phyloP scores from a whole-genome alignment of 2,113 vertebrate species.

The Lucifuga dentata region DNA sequence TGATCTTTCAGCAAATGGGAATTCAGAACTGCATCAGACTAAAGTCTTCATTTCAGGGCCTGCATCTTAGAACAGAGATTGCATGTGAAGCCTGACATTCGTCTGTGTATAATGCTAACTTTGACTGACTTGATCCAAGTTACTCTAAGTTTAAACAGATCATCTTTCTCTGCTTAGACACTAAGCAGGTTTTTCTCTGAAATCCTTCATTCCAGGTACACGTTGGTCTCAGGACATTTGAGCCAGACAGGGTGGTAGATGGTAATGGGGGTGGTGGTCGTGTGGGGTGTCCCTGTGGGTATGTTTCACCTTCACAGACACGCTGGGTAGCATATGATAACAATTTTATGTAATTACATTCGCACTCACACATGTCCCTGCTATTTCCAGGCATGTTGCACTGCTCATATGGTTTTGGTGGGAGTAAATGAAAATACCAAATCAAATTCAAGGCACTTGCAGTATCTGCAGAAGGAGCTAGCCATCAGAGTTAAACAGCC shows the following conservation, averaged over 20 bases:
- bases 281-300: slow-evolving; percentile 12
- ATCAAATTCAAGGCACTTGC: neutral
- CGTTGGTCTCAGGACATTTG: slow-evolving; percentile 29
- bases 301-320: slow-evolving; percentile 50
- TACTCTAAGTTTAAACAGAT: slow-evolving; percentile 17
- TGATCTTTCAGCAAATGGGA: slow-evolving; percentile 4
- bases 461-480: too few relatives aligned
- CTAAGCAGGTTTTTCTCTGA: slow-evolving; percentile 44
- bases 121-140: neutral
- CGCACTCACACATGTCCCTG: slow-evolving; percentile 18
- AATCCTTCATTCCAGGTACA: slow-evolving; percentile 39
- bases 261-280: neutral
- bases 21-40: slow-evolving; percentile 5
- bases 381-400: slow-evolving; percentile 26
- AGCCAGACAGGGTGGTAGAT: slow-evolving; percentile 14
- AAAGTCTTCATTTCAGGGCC: slow-evolving; percentile 6
- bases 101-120: slow-evolving; percentile 25
- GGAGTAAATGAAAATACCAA: slow-evolving; percentile 29
- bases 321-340: slow-evolving; percentile 65
- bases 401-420: slow-evolving; percentile 17
- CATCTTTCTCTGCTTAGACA: slow-evolving; percentile 27
- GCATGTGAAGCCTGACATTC: slow-evolving; percentile 30
- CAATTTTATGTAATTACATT: slow-evolving; percentile 66
- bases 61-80: neutral
- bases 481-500: slow-evolving; percentile 15